Evolutionary conservation across 2,888 invertebrate genomes (phyloP).

Genomic region (Dascillus cervinus): DNA sequence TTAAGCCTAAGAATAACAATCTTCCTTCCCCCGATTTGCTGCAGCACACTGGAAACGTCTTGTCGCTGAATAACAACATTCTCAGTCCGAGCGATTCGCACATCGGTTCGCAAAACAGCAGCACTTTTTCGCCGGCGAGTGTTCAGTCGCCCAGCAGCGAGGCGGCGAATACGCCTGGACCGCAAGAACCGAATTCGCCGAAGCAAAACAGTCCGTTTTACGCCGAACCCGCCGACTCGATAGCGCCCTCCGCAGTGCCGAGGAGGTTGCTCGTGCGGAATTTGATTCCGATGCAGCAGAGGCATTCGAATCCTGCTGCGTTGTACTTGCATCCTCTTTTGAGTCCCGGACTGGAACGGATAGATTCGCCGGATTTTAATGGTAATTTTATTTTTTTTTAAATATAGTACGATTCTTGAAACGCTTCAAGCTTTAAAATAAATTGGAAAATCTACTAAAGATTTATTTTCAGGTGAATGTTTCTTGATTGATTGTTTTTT

Average conservation of each 20-base stretch:
- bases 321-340: slow-evolving; percentile 33
- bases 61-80: slow-evolving; percentile 49
- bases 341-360: slow-evolving; percentile 37
- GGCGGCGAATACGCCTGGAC: slow-evolving; percentile 11
- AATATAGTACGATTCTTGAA: too few relatives aligned
- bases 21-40: slow-evolving; percentile 36
- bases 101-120: slow-evolving; percentile 27
- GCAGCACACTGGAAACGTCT: slow-evolving; percentile 47
- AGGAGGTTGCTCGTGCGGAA: slow-evolving; percentile 28
- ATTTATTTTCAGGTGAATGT: too few relatives aligned
- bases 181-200: slow-evolving; percentile 25
- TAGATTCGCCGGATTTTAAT: slow-evolving; percentile 38
- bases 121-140: slow-evolving; percentile 29
- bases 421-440: too few relatives aligned
- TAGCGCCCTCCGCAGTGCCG: slow-evolving; percentile 50
- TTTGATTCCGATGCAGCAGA: slow-evolving; percentile 34
- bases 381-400: too few relatives aligned
- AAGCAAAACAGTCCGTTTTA: slow-evolving; percentile 83
- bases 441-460: too few relatives aligned
- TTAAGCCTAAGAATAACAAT: slow-evolving; percentile 22
- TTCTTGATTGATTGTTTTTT: too few relatives aligned
- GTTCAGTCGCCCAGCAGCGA: slow-evolving; percentile 31
- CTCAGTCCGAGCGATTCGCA: slow-evolving; percentile 38
- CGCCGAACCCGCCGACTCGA: slow-evolving; percentile 81
- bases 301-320: slow-evolving; percentile 45